A percentile compares a stretch with the other conserved stretches of the same genome.
Conservation (phyloP, 2,113 vertebrate species). For the Leptocoma aspasia region DNA sequence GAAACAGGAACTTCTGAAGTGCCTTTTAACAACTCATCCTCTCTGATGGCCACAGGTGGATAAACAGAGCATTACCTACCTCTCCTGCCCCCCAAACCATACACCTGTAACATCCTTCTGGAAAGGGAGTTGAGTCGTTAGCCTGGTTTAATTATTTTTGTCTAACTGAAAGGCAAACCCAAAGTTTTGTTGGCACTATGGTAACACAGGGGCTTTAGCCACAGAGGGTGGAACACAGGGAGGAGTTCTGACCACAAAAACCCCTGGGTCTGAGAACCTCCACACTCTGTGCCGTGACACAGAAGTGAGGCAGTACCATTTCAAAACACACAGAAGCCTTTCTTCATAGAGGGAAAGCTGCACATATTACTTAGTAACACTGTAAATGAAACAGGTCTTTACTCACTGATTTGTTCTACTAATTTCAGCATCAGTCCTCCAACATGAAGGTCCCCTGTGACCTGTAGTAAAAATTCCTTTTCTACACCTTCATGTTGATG, state of each 20-base stretch:
- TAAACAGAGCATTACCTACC: neutral
- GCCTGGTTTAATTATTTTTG: neutral
- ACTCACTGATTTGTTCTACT: slow-evolving; percentile 94
- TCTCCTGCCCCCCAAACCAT: neutral
- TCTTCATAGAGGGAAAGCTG: neutral
- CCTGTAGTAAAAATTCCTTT: slow-evolving; percentile 72
- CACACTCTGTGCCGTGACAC: rapidly evolving
- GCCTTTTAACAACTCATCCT: neutral
- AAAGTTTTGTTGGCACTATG: neutral
- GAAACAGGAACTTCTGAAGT: neutral
- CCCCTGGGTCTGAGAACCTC: neutral
- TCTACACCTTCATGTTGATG: slow-evolving; percentile 68
- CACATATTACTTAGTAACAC: neutral
- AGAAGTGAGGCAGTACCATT: neutral
- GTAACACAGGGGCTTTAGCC: neutral
- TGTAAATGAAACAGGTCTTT: neutral
- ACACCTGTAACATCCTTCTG: neutral
- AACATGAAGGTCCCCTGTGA: slow-evolving; percentile 90
- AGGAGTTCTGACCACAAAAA: neutral
- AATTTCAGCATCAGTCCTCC: slow-evolving; percentile 96
- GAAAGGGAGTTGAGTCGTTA: neutral
- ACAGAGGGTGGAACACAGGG: neutral
- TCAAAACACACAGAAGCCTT: neutral
- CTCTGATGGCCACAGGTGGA: neutral
- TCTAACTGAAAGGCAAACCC: neutral